Base-by-base conservation (phyloP, 2,888 invertebrate genomes). In the Hipparchia semele region DNA sequence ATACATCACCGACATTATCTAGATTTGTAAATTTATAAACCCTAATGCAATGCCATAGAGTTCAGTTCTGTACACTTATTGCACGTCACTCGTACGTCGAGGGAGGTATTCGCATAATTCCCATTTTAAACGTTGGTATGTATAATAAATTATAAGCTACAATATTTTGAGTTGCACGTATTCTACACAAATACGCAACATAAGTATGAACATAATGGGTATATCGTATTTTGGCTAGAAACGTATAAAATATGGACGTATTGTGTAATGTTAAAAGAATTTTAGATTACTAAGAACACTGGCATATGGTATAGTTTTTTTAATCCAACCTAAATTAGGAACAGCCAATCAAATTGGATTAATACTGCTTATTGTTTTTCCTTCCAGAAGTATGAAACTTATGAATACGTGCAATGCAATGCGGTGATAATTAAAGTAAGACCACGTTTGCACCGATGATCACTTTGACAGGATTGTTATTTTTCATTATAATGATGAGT, bases 71-170 rank as follows among this genome's bases (percentile, higher is more conserved):
- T 78, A 81, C 76, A 80, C 75, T 76, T 77, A 70, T 66, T 65
- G 66, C 73, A 83, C 81, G 79, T 81, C 80, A 80, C 75, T 68
- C 71, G 70, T 64, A 75, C 81, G 72, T 74, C 76, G 78, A 80
- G 79, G 82, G 80, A 81, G 82, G 83, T 84, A 85, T 84, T 84
- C 80, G 78, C 78, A 83, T 86, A 83, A 72, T 68, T 53, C 65
- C 61, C 68, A 71, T 71, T 75, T 71, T 73, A 73, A 75, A 59
- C 45, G 33, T 39, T 12, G 33, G 45, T 46, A 66, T 54, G 66
- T 54, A 46, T 49, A 23, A 49, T 67, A 56, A 67, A 46, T 58
- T 67, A 46, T 58, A 58, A 46, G 58, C 45, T 56, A 51, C 45
- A 45, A n/a, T 45, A 61, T 61, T 45, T 45, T n/a, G 39, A 61